Evolutionary conservation across 1,140 invertebrate genomes (phyloP), one percentile per base, ranked within the genome.

Genomic region (Pseudomyrmex gracilis): DNA sequence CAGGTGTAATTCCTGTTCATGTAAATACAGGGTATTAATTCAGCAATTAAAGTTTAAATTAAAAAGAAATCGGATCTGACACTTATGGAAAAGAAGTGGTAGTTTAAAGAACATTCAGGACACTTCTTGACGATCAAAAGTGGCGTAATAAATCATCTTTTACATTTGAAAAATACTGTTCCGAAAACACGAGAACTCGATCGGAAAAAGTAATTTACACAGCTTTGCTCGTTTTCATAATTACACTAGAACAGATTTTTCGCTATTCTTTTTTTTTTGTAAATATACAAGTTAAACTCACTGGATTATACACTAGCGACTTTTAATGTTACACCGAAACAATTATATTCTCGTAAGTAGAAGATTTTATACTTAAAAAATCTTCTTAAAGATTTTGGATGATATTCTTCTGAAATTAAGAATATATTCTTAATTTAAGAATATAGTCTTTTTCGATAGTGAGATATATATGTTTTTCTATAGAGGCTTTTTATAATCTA

Each of bases 11-110:
- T 68, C 47, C 45, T 9, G 53, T 45, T 70, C 83, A 84, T 84
- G 91, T 91, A 90, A 92, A 90, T 89, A 89, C 74, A 84, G 66
- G 73, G 34, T 76, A 86, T 92, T 91, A 92, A 92, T 92, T 91
- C 89, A 88, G 74, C 66, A 34, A 89, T 92, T 91, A 90, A 91
- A 90, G 83, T 80, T 89, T 86, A 90, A 92, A 91, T 92, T 90
- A 91, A 89, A 83, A 68, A 85, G 85, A 77, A 84, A 73, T 24
- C 47, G 47, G n/a, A 63, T 78, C 73, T 34, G 76, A 91, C 87
- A 89, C 90, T 90, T 87, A 92, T 85, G 68, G 74, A 55, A 71
- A 76, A 55, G 67, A 45, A n/a, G n/a, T 51, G 7, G 34, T 60
- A 67, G 10, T 73, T 76, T 66, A 76, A 76, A 73, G 47, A 17